Evolutionary conservation across 2,113 vertebrate genomes (phyloP), one percentile per base, ranked within the genome.

Genomic region (Phylloscopus trochiloides): DNA sequence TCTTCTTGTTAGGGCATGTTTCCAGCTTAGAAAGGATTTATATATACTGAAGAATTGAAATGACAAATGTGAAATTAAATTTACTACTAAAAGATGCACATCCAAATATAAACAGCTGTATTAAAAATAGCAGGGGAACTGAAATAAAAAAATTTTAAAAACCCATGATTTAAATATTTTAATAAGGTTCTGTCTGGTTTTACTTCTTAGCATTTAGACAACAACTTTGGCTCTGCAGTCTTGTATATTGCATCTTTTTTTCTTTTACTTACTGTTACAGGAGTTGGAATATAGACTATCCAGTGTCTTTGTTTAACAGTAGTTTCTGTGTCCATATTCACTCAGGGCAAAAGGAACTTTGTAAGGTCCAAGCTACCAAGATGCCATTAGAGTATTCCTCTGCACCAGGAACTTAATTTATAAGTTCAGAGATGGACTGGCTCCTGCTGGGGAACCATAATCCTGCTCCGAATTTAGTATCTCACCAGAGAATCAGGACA

Each of bases 51-150:
- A 78, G 34, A 92, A 91, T 4, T 73, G 32, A 91, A 86, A 91
- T 74, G 42, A 71, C 38, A 86, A 90, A 88, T 36, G 47, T 73
- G 63, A 94, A 91, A 95, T 88, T 68, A 88, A 88, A 86, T 90
- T 88, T 92, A 68, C 54, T 82, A 24, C 45, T 61, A 45, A 68
- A 75, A 88, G 7, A 15, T 71, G 7, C 0, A 0, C 17, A 80
- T 70, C 71, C 15, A 91, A 70, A 73, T 36, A 82, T 2, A 4
- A 90, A 58, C 8, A 73, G 15, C 9, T 58, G 28, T 42, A 79
- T 70, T 67, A 42, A 70, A 88, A 88, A 79, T 3, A 83, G 34
- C 11, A 16, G 19, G 6, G 22, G 17, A 67, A 76, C 19, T 18
- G 1, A 87, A 71, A 4, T 12, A 43, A 87, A 50, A 4, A 38